Evolutionary conservation across 2,888 invertebrate genomes (phyloP), one percentile per base, ranked within the genome.

Genomic region (Drosophila conformis): DNA sequence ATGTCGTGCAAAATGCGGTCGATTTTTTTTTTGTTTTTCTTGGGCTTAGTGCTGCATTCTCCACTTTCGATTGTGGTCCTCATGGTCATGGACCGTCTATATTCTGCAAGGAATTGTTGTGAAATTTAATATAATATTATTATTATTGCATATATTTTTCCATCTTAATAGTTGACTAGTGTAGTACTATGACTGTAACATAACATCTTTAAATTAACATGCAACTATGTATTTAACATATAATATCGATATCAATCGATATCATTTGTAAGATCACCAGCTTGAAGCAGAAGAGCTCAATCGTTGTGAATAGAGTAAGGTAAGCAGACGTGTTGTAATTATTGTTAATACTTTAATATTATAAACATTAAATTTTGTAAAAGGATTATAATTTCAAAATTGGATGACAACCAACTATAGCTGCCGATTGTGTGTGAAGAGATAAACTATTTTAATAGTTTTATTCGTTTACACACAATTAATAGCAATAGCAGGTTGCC

Each of bases 1-100:
- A 97, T 59, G 97, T 98, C 5, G 97, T 98, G 96, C 96, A 97
- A 81, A 95, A 96, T 27, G 93, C 97, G 36, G 96, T 97, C 0
- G 98, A 98, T 25, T 94, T 98, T 0, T 98, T 98, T 90, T 7
- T 98, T 0, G 97, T 98, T 29, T 97, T 97, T 10, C 33, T 33
- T 6, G 96, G 98, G 18, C 29, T 48, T 46, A 25, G 36, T 10
- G 52, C n/a, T 4, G 66, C 54, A 29, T 93, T 98, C 92, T 97
- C 6, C 87, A 96, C 95, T 97, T 94, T 95, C 96, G 3, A 96
- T 96, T 0, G 96, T 97, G 0, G 95, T 96, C 49, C 94, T 96
- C 42, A 96, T n/a, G n/a, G 10, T 5, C 5, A 40, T n/a, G 10
- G 2, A 35, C 36, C 11, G 38, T 48, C 38, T 25, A 11, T 13